Conservation (phyloP, 2,113 vertebrate genomes). For the Chrysochloris asiatica region DNA sequence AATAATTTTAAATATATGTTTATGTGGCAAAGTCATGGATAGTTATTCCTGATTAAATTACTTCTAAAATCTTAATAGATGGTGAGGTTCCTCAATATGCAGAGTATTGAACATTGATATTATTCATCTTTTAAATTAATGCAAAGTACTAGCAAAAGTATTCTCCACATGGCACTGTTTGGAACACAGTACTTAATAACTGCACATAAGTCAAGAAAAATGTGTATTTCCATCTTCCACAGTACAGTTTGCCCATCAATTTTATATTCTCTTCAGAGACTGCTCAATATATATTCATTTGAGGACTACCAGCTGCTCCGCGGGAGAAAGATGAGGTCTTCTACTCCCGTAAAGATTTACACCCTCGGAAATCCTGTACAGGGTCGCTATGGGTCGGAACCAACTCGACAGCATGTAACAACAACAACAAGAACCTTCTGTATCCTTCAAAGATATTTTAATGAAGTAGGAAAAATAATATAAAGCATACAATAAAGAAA, state of each 20-base stretch:
- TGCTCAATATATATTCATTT: neutral
- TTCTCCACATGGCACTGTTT: neutral
- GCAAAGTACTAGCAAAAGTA: neutral
- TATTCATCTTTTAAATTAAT: slow-evolving; percentile 43
- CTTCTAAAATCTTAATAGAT: slow-evolving; percentile 9
- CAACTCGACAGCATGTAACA: too few relatives aligned
- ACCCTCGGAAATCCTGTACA: too few relatives aligned
- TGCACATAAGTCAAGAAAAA: neutral
- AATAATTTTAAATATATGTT: slow-evolving; percentile 55
- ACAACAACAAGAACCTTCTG: neutral
- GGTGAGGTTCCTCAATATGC: slow-evolving; percentile 30
- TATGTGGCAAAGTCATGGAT: slow-evolving; percentile 37
- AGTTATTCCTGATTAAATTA: slow-evolving; percentile 63
- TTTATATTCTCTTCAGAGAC: neutral
- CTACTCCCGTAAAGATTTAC: too few relatives aligned
- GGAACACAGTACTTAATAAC: neutral
- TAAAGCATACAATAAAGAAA: neutral
- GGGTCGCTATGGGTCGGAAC: too few relatives aligned
- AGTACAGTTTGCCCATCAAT: neutral
- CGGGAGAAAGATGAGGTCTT: too few relatives aligned
- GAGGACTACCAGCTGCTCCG: too few relatives aligned
- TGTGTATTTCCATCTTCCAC: neutral
- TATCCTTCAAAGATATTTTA: slow-evolving; percentile 31
- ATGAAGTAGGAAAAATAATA: neutral
- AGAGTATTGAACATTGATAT: slow-evolving; percentile 14